phyloP scores from a whole-genome alignment of 2,888 invertebrate species.

The Balanococcus diminutus region DNA sequence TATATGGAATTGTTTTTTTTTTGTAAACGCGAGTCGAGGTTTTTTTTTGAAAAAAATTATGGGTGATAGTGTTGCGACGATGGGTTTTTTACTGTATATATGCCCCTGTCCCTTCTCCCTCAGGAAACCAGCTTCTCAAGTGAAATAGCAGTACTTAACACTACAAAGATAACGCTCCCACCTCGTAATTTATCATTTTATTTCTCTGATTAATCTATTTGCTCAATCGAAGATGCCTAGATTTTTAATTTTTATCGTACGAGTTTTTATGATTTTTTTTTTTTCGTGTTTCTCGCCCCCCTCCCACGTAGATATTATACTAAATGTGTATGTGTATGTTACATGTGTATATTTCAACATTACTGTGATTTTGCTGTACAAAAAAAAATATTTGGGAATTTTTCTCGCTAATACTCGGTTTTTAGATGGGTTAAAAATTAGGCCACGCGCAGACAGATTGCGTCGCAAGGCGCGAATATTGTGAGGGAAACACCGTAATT shows the following conservation, averaged over 20 bases:
- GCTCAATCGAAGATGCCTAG: constrained; percentile 51
- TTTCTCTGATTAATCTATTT: constrained; percentile 45
- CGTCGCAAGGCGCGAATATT: not conserved
- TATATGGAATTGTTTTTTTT: not conserved
- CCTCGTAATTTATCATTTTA: constrained; percentile 21
- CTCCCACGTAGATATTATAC: not conserved
- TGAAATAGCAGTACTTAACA: not conserved
- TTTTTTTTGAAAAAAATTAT: not conserved
- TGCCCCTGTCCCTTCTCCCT: not conserved
- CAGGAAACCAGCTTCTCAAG: not conserved
- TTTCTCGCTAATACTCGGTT: constrained; percentile 17
- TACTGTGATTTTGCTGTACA: constrained; percentile 36
- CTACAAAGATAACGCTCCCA: not conserved
- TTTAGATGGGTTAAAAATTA: not conserved
- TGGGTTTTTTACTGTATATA: not conserved
- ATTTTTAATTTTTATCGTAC: constrained; percentile 50
- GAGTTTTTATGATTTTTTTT: constrained; percentile 33
- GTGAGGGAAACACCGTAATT: not conserved
- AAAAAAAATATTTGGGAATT: not conserved
- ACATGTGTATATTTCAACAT: constrained; percentile 27
- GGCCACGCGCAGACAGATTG: too few relatives aligned
- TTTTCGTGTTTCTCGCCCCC: not conserved
- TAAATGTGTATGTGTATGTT: not conserved
- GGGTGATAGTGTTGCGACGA: not conserved
- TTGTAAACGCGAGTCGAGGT: not conserved